These are phyloP conservation scores for Ypsolopha sequella DNA, from an alignment of 2,888 invertebrate species.

Conservation along the genomic window DNA sequence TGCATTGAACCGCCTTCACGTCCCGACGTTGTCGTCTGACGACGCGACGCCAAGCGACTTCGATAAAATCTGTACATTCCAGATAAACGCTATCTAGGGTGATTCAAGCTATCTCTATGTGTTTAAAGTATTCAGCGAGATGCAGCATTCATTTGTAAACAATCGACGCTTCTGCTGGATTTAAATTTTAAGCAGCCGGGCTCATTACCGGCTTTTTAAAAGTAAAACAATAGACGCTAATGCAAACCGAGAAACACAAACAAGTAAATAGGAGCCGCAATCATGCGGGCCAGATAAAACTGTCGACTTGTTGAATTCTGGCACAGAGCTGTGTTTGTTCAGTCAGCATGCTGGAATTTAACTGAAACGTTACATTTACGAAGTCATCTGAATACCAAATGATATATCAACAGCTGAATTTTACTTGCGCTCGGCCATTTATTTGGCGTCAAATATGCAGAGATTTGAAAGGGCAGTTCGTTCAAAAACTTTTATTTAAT, in stretches of 20 bases:
- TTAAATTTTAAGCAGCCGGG: slow-evolving; percentile 1
- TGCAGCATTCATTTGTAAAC: not conserved
- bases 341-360: not conserved
- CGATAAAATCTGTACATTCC: not conserved
- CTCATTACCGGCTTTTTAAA: not conserved
- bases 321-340: slow-evolving; percentile 2
- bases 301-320: slow-evolving; percentile 16
- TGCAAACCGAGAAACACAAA: not conserved
- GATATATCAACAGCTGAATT: too few species aligned
- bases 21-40: not conserved
- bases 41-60: not conserved
- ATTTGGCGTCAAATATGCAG: too few species aligned
- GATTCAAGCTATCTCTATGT: not conserved
- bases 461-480: slow-evolving; percentile 15
- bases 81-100: not conserved
- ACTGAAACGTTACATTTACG: not conserved
- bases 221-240: not conserved
- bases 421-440: too few species aligned
- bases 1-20: not conserved
- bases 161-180: not conserved
- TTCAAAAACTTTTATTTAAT: slow-evolving; percentile 24
- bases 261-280: slow-evolving; percentile 11
- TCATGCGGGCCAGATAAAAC: slow-evolving; percentile 23
- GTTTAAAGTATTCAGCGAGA: not conserved
- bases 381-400: too few species aligned